phyloP scores from a whole-genome alignment of 2,113 vertebrate species.

The Noctilio leporinus region DNA sequence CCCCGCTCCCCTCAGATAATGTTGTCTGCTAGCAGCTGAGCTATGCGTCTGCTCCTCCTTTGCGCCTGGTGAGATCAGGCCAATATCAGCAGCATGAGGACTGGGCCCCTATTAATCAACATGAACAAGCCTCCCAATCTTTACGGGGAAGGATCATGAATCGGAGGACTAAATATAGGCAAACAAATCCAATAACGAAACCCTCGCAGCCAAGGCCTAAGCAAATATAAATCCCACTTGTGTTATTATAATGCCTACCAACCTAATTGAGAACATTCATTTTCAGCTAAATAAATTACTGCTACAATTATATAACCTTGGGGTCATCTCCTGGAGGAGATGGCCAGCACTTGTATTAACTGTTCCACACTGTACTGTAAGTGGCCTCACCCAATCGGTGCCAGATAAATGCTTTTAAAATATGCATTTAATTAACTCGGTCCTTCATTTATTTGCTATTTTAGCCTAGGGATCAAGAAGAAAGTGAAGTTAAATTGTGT shows the following conservation, averaged over 20 bases:
- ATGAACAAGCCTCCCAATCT: constrained; percentile 62
- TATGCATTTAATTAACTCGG: constrained; percentile 79
- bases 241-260: constrained; percentile 75
- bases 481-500: constrained; percentile 59
- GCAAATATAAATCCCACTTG: constrained; percentile 77
- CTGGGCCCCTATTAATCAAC: constrained; percentile 64
- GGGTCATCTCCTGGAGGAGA: constrained; percentile 78
- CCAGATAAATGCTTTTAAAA: constrained; percentile 80
- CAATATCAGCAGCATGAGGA: constrained; percentile 48
- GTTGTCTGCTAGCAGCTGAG: constrained; percentile 34
- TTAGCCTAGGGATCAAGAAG: constrained; percentile 62
- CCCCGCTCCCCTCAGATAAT: constrained; percentile 22
- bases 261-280: constrained; percentile 79
- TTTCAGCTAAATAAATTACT: constrained; percentile 81
- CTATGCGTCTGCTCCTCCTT: background rate
- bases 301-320: constrained; percentile 76
- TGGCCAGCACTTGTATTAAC: constrained; percentile 75
- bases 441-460: constrained; percentile 71
- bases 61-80: constrained; percentile 44
- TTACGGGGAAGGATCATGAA: constrained; percentile 59
- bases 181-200: constrained; percentile 69
- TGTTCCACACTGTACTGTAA: constrained; percentile 73
- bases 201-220: constrained; percentile 68
- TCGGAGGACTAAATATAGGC: constrained; percentile 57
- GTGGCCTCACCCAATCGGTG: constrained; percentile 75